Evolutionary conservation across 2,113 vertebrate species (phyloP).

Genomic region (Phalacrocorax aristotelis): DNA sequence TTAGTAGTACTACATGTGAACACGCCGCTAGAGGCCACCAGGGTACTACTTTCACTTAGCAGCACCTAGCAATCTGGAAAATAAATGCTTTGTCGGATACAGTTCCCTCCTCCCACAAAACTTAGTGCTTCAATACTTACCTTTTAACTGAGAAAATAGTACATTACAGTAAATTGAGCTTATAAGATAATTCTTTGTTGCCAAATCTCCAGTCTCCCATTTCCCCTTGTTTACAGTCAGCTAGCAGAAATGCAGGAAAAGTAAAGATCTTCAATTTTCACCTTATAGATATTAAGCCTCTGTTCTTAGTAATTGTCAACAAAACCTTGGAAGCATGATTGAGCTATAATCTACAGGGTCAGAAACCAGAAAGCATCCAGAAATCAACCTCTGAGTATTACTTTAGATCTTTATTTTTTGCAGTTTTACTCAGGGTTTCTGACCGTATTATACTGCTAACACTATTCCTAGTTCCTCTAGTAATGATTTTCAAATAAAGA

Average conservation of each 20-base stretch:
- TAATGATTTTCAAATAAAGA: not conserved
- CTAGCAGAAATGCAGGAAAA: not conserved
- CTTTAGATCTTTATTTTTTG: not conserved
- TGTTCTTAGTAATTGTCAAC: not conserved
- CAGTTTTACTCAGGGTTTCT: not conserved
- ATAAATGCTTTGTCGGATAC: not conserved
- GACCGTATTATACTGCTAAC: not conserved
- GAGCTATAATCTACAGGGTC: not conserved
- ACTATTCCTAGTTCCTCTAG: not conserved
- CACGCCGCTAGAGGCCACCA: constrained; percentile 45
- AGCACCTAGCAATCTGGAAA: not conserved
- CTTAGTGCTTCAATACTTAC: not conserved
- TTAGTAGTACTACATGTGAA: not conserved
- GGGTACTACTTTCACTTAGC: not conserved
- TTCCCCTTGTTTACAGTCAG: not conserved
- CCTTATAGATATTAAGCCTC: not conserved
- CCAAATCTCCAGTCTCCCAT: not conserved
- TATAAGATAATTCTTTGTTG: not conserved
- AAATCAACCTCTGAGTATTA: not conserved
- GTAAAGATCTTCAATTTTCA: not conserved
- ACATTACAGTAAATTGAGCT: not conserved
- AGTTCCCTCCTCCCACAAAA: not conserved
- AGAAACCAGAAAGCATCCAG: not conserved
- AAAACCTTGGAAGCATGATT: not conserved
- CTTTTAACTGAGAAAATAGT: not conserved